These are phyloP conservation scores for Rhea pennata DNA, from an alignment of 2,113 vertebrate species.

Conservation along the genomic window DNA sequence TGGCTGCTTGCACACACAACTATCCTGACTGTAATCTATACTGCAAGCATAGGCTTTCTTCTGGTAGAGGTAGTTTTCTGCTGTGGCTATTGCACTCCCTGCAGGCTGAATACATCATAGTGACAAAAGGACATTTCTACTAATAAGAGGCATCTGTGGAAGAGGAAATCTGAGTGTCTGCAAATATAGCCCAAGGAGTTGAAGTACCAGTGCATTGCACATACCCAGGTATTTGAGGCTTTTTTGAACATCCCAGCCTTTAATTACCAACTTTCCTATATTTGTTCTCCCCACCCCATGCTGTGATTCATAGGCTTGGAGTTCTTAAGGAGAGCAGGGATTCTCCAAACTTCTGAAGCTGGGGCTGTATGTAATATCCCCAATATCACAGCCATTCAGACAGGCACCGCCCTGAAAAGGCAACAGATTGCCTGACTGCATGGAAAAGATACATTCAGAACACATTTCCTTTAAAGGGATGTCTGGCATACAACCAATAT, in stretches of 20 bases:
- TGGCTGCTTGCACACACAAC: not conserved
- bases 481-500: accelerated
- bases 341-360: not conserved
- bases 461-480: not conserved
- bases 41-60: not conserved
- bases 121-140: not conserved
- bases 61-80: not conserved
- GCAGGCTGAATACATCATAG: accelerated
- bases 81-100: not conserved
- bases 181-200: not conserved
- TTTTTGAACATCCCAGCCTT: not conserved
- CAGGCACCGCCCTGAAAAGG: not conserved
- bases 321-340: not conserved
- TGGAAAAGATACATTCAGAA: not conserved
- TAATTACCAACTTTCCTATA: not conserved
- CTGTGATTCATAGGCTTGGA: not conserved
- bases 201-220: not conserved
- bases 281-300: not conserved
- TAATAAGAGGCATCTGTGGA: not conserved
- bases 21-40: not conserved
- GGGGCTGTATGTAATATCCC: not conserved
- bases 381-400: not conserved
- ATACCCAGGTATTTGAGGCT: not conserved
- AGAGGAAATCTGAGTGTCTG: not conserved
- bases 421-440: not conserved